These are phyloP conservation scores for Labrus mixtus DNA, from an alignment of 2,113 vertebrate species.

Conservation along the genomic window DNA sequence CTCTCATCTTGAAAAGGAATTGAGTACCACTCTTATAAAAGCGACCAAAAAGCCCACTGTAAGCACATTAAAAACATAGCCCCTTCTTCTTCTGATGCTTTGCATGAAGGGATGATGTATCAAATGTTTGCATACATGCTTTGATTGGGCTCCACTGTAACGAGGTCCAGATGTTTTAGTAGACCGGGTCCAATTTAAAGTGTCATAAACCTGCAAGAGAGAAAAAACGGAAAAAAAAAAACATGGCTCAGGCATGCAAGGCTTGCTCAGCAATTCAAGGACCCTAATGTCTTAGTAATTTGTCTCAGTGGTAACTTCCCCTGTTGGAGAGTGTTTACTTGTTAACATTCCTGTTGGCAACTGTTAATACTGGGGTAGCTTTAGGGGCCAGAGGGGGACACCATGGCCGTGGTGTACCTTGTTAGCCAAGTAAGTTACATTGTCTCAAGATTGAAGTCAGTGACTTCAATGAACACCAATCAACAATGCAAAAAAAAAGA, in stretches of 20 bases:
- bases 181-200: slow-evolving; percentile 63
- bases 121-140: slow-evolving; percentile 75
- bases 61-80: slow-evolving; percentile 40
- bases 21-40: slow-evolving; percentile 53
- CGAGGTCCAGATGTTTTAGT: slow-evolving; percentile 76
- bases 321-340: slow-evolving; percentile 71
- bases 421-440: slow-evolving; percentile 1
- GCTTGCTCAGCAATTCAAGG: slow-evolving; percentile 61
- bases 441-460: slow-evolving; percentile 3
- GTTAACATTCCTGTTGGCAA: slow-evolving; percentile 77
- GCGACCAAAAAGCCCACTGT: slow-evolving; percentile 37
- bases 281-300: slow-evolving; percentile 73
- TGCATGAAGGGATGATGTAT: slow-evolving; percentile 68
- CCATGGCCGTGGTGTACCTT: slow-evolving; percentile 1
- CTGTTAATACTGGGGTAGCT: slow-evolving; percentile 53
- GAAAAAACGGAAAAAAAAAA: slow-evolving; percentile 7
- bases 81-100: slow-evolving; percentile 55
- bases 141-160: slow-evolving; percentile 75
- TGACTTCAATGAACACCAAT: neutral
- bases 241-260: slow-evolving; percentile 38
- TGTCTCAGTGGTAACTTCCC: slow-evolving; percentile 69
- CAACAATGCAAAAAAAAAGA: neutral
- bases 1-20: slow-evolving; percentile 38
- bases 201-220: slow-evolving; percentile 77
- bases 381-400: slow-evolving; percentile 48